Evolutionary conservation across 2,113 vertebrate genomes (phyloP).

Genomic region (Dissostichus mawsoni): DNA sequence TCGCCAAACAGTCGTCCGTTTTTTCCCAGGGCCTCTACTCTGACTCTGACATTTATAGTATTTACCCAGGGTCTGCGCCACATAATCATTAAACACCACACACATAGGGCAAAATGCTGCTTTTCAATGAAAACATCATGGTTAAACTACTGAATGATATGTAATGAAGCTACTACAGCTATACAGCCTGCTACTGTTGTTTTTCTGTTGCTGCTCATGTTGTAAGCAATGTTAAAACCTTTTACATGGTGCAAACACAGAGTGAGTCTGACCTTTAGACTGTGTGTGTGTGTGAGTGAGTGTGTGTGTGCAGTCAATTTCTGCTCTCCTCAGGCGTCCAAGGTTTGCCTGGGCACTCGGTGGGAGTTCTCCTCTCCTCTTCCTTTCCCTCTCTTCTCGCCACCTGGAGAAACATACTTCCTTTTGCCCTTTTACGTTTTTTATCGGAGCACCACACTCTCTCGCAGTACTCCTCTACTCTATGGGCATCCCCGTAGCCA

Average conservation of each 20-base stretch:
- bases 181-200: constrained; percentile 43
- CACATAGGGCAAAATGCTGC: neutral
- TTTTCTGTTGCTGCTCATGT: constrained; percentile 43
- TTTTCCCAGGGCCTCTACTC: constrained; percentile 8
- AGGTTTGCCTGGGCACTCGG: constrained; percentile 89
- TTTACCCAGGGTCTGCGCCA: constrained; percentile 19
- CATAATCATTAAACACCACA: constrained; percentile 13
- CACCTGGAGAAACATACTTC: constrained; percentile 84
- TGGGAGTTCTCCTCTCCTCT: constrained; percentile 85
- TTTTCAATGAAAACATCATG: constrained; percentile 31
- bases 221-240: constrained; percentile 54
- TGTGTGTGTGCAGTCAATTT: constrained; percentile 15
- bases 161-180: constrained; percentile 30
- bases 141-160: constrained; percentile 19
- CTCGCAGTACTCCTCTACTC: constrained; percentile 96
- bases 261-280: constrained; percentile 56
- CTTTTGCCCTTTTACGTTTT: constrained; percentile 92
- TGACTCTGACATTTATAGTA: constrained; percentile 7
- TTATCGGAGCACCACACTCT: constrained; percentile 96
- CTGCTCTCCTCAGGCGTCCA: constrained; percentile 81
- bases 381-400: constrained; percentile 85
- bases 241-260: constrained; percentile 58
- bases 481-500: constrained; percentile 94
- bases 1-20: constrained; percentile 23
- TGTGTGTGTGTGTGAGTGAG: constrained; percentile 14